Percentiles rank a stretch among this genome's conserved stretches.
Evolutionary conservation across 2,113 vertebrate genomes (phyloP).

Genomic region (Sprattus sprattus): DNA sequence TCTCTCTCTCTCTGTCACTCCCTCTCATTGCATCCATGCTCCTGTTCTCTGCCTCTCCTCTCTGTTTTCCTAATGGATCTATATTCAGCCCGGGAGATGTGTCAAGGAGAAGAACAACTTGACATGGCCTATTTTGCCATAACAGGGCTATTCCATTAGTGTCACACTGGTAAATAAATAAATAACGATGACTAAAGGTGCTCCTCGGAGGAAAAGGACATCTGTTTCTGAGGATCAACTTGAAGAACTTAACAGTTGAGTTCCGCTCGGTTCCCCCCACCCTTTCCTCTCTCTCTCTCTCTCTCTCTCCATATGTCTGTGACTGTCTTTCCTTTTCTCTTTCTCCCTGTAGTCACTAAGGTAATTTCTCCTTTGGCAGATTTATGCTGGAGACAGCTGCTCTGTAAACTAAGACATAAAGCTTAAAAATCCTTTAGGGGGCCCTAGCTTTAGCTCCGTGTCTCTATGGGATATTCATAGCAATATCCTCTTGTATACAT

Average conservation of each 20-base stretch:
- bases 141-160: slow-evolving; percentile 46
- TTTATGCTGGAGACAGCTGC: slow-evolving; percentile 8
- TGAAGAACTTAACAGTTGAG: background rate
- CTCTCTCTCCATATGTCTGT: background rate
- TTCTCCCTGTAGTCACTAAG: background rate
- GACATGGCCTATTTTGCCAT: slow-evolving; percentile 43
- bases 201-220: slow-evolving; percentile 22
- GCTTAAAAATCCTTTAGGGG: slow-evolving; percentile 10
- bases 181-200: slow-evolving; percentile 26
- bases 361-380: slow-evolving; percentile 15
- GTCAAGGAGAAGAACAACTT: slow-evolving; percentile 29
- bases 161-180: slow-evolving; percentile 40
- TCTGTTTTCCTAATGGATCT: slow-evolving; percentile 39
- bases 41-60: background rate
- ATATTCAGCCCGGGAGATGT: slow-evolving; percentile 31
- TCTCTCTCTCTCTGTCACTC: background rate
- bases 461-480: background rate
- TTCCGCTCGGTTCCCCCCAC: background rate
- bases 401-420: slow-evolving; percentile 21
- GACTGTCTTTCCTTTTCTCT: background rate
- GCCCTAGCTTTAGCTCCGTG: background rate
- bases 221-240: background rate
- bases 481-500: background rate
- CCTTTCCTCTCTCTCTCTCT: background rate
- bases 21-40: background rate